Evolutionary conservation across 35 echinoderm and acorn worm species (phyloP).

Genomic region (Ptychodera flava): DNA sequence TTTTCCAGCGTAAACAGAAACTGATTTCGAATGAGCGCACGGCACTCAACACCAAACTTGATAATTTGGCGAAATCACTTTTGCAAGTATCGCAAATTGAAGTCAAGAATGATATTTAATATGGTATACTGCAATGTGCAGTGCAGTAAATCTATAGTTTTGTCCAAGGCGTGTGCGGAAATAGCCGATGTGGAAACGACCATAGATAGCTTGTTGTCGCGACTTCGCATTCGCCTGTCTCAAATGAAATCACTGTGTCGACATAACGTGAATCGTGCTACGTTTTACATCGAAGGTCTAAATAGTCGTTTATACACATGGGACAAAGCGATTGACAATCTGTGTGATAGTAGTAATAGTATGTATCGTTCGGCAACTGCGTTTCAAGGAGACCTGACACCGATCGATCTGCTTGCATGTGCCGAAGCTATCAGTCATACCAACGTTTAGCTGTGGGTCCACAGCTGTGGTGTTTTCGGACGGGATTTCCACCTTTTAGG

Average conservation of each 20-base stretch:
- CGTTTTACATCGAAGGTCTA: not conserved
- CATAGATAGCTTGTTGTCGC: not conserved
- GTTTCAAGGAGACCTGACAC: not conserved
- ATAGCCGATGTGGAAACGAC: not conserved
- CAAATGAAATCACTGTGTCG: not conserved
- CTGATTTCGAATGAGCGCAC: not conserved
- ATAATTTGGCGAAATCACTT: not conserved
- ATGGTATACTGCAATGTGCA: not conserved
- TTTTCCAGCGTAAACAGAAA: not conserved
- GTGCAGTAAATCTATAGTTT: not conserved
- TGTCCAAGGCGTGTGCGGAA: not conserved
- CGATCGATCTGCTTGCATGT: not conserved
- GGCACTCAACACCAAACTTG: not conserved
- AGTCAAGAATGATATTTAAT: not conserved
- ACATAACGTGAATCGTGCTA: not conserved
- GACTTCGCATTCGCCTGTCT: not conserved
- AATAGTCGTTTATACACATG: not conserved
- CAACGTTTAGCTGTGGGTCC: no score
- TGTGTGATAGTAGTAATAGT: not conserved
- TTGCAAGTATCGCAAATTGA: not conserved
- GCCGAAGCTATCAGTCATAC: not conserved
- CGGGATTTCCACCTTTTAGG: no score
- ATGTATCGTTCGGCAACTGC: not conserved
- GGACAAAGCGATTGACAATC: not conserved
- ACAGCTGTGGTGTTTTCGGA: no score